Percentiles rank a stretch among this genome's conserved stretches.
Conservation (phyloP, 2,888 invertebrate species). For the Branchinecta sandiegonensis region DNA sequence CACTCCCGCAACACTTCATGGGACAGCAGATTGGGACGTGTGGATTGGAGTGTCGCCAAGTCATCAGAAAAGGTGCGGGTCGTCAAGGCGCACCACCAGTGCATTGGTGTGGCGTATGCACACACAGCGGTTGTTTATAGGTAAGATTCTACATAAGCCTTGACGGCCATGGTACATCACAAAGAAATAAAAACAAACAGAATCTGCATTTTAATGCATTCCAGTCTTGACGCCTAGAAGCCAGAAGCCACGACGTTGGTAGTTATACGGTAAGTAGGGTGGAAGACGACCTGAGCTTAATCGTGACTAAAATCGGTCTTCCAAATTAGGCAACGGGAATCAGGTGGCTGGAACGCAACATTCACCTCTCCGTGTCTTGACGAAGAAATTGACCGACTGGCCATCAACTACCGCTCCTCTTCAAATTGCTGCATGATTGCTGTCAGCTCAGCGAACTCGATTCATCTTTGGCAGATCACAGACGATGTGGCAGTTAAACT, state of each 20-base stretch:
- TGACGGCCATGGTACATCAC: too few relatives aligned
- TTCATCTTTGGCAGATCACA: conserved; percentile 61
- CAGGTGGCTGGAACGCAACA: conserved; percentile 87
- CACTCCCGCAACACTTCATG: conserved; percentile 5
- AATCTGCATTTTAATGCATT: too few relatives aligned
- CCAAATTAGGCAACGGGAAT: conserved; percentile 64
- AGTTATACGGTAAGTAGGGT: too few relatives aligned
- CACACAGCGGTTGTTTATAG: conserved; percentile 90
- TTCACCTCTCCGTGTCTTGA: conserved; percentile 88
- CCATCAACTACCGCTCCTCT: conserved; percentile 52
- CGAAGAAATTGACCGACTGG: conserved; percentile 73
- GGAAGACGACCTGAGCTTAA: too few relatives aligned
- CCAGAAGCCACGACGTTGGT: too few relatives aligned
- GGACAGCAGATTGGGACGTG: neutral
- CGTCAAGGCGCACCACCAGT: conserved; percentile 92
- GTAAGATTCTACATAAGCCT: conserved; percentile 36
- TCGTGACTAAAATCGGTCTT: neutral
- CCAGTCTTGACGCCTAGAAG: too few relatives aligned
- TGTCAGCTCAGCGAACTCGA: conserved; percentile 58
- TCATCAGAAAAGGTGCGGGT: conserved; percentile 49
- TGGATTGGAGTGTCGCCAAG: conserved; percentile 1
- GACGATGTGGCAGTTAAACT: conserved; percentile 47
- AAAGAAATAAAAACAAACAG: too few relatives aligned
- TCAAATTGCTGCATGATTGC: conserved; percentile 52
- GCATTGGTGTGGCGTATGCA: conserved; percentile 91